Conservation (phyloP, 2,888 invertebrate genomes). For the Platypus cylindrus region DNA sequence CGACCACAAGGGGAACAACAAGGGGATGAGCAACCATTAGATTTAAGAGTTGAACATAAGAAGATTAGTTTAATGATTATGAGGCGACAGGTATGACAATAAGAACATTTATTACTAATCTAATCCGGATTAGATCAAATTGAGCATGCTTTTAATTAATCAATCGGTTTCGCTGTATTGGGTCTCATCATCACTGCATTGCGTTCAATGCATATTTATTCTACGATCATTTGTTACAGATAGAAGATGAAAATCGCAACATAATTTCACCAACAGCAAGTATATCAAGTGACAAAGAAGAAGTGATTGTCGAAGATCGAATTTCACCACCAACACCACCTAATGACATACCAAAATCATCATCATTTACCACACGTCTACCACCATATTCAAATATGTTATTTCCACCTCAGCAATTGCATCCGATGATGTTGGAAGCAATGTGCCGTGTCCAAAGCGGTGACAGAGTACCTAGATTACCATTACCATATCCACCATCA, state of each 20-base stretch:
- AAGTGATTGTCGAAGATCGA: constrained; percentile 27
- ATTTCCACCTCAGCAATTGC: constrained; percentile 49
- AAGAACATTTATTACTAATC: no score
- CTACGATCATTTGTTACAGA: constrained; percentile 9
- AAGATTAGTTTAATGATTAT: constrained; percentile 40
- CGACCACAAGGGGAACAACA: constrained; percentile 36
- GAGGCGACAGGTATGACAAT: constrained; percentile 40
- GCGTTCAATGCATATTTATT: no score
- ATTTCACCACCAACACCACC: constrained; percentile 24
- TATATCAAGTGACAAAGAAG: constrained; percentile 31
- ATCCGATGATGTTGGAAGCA: constrained; percentile 59
- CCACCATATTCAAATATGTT: constrained; percentile 38
- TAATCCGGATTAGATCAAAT: no score
- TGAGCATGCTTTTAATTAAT: no score
- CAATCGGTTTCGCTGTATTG: no score
- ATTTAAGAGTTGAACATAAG: constrained; percentile 76
- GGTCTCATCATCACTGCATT: no score
- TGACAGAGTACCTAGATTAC: constrained; percentile 45
- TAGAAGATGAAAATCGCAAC: constrained; percentile 80
- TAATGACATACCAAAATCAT: constrained; percentile 24
- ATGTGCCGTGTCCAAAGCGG: constrained; percentile 48
- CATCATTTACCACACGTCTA: constrained; percentile 32
- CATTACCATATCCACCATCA: constrained; percentile 45
- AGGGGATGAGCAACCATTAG: constrained; percentile 67
- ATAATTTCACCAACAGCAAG: constrained; percentile 50